Evolutionary conservation across 2,797 vertebrate species (phyloP).

Genomic region (Rachycentron canadum): DNA sequence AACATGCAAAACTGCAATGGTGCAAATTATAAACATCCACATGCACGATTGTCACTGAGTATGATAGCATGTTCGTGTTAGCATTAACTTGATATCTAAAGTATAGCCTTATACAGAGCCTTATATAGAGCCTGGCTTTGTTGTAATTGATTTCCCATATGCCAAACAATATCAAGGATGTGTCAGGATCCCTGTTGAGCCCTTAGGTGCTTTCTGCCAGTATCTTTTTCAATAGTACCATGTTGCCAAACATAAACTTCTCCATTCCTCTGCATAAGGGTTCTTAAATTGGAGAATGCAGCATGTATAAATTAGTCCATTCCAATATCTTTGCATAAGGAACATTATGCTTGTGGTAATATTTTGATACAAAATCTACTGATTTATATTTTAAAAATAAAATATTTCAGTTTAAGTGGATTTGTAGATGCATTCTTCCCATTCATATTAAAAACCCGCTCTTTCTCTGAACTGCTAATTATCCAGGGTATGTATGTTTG

Average conservation of each 20-base stretch:
- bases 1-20: not conserved
- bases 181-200: not conserved
- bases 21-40: not conserved
- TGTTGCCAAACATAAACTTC: not conserved
- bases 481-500: no score
- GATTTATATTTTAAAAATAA: not conserved
- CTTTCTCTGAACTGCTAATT: constrained; percentile 1
- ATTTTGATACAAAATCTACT: not conserved
- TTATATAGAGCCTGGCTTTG: not conserved
- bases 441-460: not conserved
- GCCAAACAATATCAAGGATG: not conserved
- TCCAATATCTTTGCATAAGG: not conserved
- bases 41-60: not conserved
- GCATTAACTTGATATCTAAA: not conserved
- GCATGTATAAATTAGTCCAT: not conserved
- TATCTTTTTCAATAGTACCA: not conserved
- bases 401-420: not conserved
- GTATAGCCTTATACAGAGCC: not conserved
- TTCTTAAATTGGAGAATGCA: not conserved
- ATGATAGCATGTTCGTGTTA: not conserved
- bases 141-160: constrained; percentile 2
- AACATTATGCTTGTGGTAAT: not conserved
- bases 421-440: not conserved
- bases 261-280: not conserved
- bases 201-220: not conserved